These are phyloP conservation scores for Holcopasites calliopsidis DNA, from an alignment of 1,140 invertebrate genomes.

Conservation along the genomic window DNA sequence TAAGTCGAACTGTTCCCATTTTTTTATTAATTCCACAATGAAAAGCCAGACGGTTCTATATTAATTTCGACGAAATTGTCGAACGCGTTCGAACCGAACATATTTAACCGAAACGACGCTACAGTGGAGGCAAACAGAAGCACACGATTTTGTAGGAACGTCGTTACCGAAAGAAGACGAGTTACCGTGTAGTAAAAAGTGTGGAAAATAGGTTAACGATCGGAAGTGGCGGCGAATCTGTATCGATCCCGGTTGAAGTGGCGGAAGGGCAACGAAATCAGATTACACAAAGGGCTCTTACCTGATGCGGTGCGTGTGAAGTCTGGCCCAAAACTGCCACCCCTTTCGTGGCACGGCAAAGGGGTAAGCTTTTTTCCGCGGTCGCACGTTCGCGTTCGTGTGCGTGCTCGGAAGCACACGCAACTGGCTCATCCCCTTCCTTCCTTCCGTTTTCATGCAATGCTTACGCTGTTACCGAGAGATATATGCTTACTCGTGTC, in stretches of 20 bases:
- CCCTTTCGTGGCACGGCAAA: slow-evolving; percentile 66
- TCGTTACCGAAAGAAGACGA: slow-evolving; percentile 34
- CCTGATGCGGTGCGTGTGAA: slow-evolving; percentile 74
- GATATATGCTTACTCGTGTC: too few relatives aligned
- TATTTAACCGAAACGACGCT: too few relatives aligned
- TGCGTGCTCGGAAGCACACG: slow-evolving; percentile 30
- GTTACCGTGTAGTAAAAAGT: slow-evolving; percentile 32
- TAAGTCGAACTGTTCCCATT: too few relatives aligned
- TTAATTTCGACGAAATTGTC: too few relatives aligned
- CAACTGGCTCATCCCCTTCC: slow-evolving; percentile 36
- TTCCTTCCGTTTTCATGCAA: neutral
- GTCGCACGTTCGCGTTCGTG: slow-evolving; percentile 36
- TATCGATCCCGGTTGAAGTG: slow-evolving; percentile 57
- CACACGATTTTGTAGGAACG: too few relatives aligned
- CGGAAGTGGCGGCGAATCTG: slow-evolving; percentile 57
- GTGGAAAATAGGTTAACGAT: slow-evolving; percentile 58
- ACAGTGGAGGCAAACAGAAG: too few relatives aligned
- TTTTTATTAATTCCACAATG: too few relatives aligned
- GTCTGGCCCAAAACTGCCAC: slow-evolving; percentile 76
- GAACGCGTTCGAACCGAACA: too few relatives aligned
- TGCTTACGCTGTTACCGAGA: neutral
- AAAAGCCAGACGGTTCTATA: too few relatives aligned
- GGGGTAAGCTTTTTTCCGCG: slow-evolving; percentile 69
- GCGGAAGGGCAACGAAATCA: slow-evolving; percentile 65
- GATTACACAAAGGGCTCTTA: slow-evolving; percentile 72